Percentiles rank a stretch among this genome's conserved stretches.
phyloP scores from a whole-genome alignment of 1,140 invertebrate species.

The Venturia canescens region DNA sequence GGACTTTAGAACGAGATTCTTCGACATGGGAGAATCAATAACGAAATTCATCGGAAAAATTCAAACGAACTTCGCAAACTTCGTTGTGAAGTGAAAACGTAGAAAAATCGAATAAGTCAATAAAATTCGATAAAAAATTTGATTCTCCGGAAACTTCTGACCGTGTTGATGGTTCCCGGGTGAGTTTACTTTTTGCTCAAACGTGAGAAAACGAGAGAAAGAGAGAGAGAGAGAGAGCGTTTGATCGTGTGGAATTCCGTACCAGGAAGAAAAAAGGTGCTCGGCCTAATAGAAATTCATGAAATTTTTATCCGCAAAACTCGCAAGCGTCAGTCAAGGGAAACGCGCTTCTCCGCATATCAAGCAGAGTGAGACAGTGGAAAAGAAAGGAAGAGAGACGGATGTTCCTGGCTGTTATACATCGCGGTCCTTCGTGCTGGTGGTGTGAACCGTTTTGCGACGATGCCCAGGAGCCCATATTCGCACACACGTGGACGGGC shows the following conservation, averaged over 20 bases:
- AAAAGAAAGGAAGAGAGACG: background rate
- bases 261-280: constrained; percentile 60
- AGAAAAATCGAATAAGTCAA: too few relatives aligned
- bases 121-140: background rate
- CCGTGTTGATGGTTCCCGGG: background rate
- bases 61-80: too few relatives aligned
- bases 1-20: too few relatives aligned
- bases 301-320: constrained; percentile 77
- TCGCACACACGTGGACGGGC: background rate
- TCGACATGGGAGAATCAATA: too few relatives aligned
- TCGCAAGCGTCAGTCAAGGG: constrained; percentile 76
- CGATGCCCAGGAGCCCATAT: constrained; percentile 24
- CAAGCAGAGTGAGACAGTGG: constrained; percentile 61
- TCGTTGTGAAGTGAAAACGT: too few relatives aligned
- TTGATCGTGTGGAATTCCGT: constrained; percentile 53
- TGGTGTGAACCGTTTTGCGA: background rate
- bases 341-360: constrained; percentile 70
- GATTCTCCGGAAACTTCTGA: background rate
- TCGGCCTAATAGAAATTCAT: constrained; percentile 77
- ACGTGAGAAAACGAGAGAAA: constrained; percentile 16
- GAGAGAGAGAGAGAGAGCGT: background rate
- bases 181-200: background rate
- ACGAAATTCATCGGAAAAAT: too few relatives aligned
- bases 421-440: background rate
- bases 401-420: background rate